Conservation (phyloP, 2,888 invertebrate species). For the Timema cristinae region DNA sequence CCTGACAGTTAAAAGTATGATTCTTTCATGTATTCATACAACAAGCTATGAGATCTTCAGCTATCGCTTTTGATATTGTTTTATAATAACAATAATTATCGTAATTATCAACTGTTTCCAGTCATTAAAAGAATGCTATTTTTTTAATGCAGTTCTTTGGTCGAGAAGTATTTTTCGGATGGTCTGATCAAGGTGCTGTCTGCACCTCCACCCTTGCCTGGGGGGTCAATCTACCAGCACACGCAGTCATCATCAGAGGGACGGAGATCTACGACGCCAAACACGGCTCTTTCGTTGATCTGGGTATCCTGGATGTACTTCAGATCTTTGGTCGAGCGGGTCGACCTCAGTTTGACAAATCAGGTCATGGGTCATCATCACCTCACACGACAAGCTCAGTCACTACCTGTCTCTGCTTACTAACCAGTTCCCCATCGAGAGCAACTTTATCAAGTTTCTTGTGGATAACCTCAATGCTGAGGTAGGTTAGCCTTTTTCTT, state of each 20-base stretch:
- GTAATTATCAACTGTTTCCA: too few species aligned
- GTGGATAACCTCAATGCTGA: conserved; percentile 98
- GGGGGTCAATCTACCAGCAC: conserved; percentile 99
- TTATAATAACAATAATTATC: too few species aligned
- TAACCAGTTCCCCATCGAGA: conserved; percentile 97
- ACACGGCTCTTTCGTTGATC: conserved; percentile 87
- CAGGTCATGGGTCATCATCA: conserved; percentile 96
- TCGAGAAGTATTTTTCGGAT: conserved; percentile 85
- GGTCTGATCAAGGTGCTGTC: conserved; percentile 86
- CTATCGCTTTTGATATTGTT: too few species aligned
- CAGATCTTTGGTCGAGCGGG: conserved; percentile 99
- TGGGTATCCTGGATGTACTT: conserved; percentile 94
- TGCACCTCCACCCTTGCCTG: conserved; percentile 98
- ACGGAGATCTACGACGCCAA: conserved; percentile 98
- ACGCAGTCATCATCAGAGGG: conserved; percentile 93
- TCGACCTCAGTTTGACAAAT: conserved; percentile 93
- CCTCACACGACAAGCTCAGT: conserved; percentile 83
- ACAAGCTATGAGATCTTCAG: too few species aligned
- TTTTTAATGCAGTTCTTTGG: conserved; percentile 56
- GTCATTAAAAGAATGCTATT: too few species aligned
- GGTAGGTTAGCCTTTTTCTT: conserved; percentile 48
- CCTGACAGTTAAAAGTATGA: too few species aligned
- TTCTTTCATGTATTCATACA: too few species aligned
- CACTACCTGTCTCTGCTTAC: conserved; percentile 92
- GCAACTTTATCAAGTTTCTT: conserved; percentile 86